Evolutionary conservation across 2,888 invertebrate genomes (phyloP).

Genomic region (Fissipunctia ypsillon): DNA sequence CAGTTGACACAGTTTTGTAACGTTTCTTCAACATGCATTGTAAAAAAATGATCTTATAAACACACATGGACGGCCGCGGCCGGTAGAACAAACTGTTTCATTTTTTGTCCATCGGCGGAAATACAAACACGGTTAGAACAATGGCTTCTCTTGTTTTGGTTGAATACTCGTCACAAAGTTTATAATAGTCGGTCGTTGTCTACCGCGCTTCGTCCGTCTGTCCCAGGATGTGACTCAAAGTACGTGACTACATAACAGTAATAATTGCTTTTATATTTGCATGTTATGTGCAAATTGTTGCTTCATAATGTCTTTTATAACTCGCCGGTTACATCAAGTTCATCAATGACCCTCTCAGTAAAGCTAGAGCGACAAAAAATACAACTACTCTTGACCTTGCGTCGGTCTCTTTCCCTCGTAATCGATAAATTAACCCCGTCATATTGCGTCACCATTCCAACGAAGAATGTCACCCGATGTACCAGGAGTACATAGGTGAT

Average conservation of each 20-base stretch:
- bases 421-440: slow-evolving; percentile 61
- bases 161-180: slow-evolving; percentile 73
- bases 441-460: slow-evolving; percentile 68
- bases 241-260: slow-evolving; percentile 73
- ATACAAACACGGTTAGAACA: slow-evolving; percentile 81
- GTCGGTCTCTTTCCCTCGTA: slow-evolving; percentile 22
- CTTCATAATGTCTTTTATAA: slow-evolving; percentile 40
- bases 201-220: slow-evolving; percentile 62
- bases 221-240: slow-evolving; percentile 83
- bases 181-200: slow-evolving; percentile 73
- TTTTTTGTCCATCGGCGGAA: slow-evolving; percentile 81
- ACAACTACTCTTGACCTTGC: slow-evolving; percentile 36
- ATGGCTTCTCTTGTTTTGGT: slow-evolving; percentile 81
- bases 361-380: slow-evolving; percentile 26
- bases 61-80: slow-evolving; percentile 43
- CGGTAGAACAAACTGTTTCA: slow-evolving; percentile 65
- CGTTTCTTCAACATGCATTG: slow-evolving; percentile 50
- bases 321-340: slow-evolving; percentile 38
- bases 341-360: slow-evolving; percentile 28
- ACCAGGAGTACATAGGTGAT: slow-evolving; percentile 77
- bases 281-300: slow-evolving; percentile 65
- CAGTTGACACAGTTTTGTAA: slow-evolving; percentile 64
- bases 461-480: slow-evolving; percentile 79
- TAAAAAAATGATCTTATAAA: slow-evolving; percentile 47
- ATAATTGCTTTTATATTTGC: slow-evolving; percentile 64